These are phyloP conservation scores for Clarias gariepinus DNA, from an alignment of 2,113 vertebrate species.

Conservation along the genomic window DNA sequence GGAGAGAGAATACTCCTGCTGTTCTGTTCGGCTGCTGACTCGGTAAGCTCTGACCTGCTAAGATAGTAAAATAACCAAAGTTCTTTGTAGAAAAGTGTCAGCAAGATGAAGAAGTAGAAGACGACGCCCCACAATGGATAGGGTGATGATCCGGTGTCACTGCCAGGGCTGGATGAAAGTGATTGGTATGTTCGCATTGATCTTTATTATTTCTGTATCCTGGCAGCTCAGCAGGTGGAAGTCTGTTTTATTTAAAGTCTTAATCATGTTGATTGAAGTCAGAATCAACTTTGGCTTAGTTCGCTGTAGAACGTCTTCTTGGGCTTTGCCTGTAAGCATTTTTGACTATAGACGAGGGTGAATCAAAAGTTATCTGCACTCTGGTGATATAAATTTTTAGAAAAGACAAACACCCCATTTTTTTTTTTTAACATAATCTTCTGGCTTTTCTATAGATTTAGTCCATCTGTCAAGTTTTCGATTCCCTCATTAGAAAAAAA, in stretches of 20 bases:
- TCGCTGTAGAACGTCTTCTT: not conserved
- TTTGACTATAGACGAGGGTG: not conserved
- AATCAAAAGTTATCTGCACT: too few species aligned
- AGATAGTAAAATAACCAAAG: not conserved
- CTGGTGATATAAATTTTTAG: too few species aligned
- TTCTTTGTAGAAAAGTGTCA: not conserved
- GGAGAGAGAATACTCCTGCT: not conserved
- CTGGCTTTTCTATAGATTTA: too few species aligned
- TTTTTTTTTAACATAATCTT: too few species aligned
- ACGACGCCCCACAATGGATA: not conserved
- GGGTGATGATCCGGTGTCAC: conserved; percentile 54
- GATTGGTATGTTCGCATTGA: conserved; percentile 59
- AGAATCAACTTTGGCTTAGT: not conserved
- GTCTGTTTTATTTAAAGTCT: conserved; percentile 4
- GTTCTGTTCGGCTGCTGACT: not conserved
- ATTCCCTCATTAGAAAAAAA: too few species aligned
- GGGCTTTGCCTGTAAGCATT: not conserved
- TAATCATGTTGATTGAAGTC: not conserved
- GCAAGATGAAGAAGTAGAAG: not conserved
- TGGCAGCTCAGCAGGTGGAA: not conserved
- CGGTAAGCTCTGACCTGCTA: not conserved
- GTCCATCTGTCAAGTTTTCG: too few species aligned
- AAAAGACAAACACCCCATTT: too few species aligned
- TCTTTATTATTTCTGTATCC: not conserved
- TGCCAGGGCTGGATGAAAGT: conserved; percentile 71